Evolutionary conservation across 2,797 vertebrate species (phyloP), one percentile per base, ranked within the genome.

Genomic region (Emys orbicularis): DNA sequence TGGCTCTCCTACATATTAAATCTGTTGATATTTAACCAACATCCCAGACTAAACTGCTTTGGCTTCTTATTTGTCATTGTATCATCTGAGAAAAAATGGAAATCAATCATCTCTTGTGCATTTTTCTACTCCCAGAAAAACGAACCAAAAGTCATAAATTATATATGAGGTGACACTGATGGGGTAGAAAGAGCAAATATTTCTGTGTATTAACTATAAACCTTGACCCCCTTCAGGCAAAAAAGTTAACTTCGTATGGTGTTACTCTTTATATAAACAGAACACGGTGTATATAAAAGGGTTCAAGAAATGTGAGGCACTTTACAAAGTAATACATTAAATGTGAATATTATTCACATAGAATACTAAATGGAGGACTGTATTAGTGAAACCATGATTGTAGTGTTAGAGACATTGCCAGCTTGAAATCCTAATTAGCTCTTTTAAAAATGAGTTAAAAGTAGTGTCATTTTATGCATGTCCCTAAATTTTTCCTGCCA

Each of bases 41-140:
- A 96, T 23, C 27, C 54, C 41, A 88, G 12, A 79, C 2, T 88
- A 57, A 50, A 92, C 90, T 90, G 34, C 25, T 91, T 37, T 2
- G 4, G 34, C 4, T 90, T 94, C 88, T 93, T 95, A 86, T 95
- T 96, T 97, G 82, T 95, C 52, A 68, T 2, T 92, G 50, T 91
- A 84, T 84, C 53, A 90, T 93, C 53, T 95, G 56, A 90, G 96
- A 94, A 95, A 94, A 95, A 94, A 0, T 95, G 49, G 59, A 90
- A 96, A 96, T 96, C 90, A 95, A 90, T 96, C 93, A 95, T 79
- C 79, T 31, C 82, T 16, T 23, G 15, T 57, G 29, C 4, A 47
- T 88, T 96, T 96, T 93, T 50, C 29, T 6, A 0, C 72, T 93
- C 76, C 37, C 19, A 72, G 74, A 94, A 89, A 94, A 92, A 92